Conservation (phyloP, 1,140 invertebrate genomes). For the Drosophila orosa region DNA sequence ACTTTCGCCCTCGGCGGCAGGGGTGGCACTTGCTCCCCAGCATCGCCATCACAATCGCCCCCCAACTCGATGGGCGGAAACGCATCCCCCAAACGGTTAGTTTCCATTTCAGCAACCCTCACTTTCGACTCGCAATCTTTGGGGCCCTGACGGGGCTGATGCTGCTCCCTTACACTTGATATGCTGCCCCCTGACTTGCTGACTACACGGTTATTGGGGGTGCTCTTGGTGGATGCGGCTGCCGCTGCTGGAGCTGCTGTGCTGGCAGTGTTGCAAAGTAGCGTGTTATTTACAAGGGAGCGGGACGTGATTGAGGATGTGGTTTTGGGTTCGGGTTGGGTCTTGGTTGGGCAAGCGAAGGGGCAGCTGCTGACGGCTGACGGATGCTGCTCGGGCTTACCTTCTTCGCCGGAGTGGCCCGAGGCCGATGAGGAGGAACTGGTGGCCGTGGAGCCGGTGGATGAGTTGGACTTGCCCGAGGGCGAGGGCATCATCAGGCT, state of each 20-base stretch:
- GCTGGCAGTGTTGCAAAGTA: conserved; percentile 49
- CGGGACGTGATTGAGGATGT: conserved; percentile 22
- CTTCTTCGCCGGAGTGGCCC: conserved; percentile 75
- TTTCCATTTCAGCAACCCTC: conserved; percentile 63
- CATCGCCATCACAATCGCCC: conserved; percentile 3
- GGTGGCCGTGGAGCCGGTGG: conserved; percentile 79
- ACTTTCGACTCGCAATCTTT: conserved; percentile 53
- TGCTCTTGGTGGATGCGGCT: conserved; percentile 39
- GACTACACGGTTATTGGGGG: conserved; percentile 50
- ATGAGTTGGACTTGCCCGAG: conserved; percentile 78
- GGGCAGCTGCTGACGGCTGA: conserved; percentile 32
- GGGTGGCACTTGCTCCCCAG: conserved; percentile 40
- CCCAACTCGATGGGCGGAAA: not conserved
- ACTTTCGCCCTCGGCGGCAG: conserved; percentile 74
- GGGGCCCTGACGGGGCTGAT: conserved; percentile 36
- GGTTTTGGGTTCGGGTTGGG: conserved; percentile 4
- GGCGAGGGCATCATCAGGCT: conserved; percentile 77
- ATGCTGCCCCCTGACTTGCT: conserved; percentile 72
- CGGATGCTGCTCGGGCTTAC: conserved; percentile 61
- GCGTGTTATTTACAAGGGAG: conserved; percentile 73
- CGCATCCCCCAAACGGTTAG: conserved; percentile 35
- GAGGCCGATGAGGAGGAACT: conserved; percentile 72
- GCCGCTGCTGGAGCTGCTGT: conserved; percentile 39
- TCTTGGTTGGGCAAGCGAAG: conserved; percentile 20
- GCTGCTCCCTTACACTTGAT: conserved; percentile 70